Percentiles rank a stretch among this genome's conserved stretches.
Conservation (phyloP, 2,888 invertebrate species). For the Drosophila prostipennis region DNA sequence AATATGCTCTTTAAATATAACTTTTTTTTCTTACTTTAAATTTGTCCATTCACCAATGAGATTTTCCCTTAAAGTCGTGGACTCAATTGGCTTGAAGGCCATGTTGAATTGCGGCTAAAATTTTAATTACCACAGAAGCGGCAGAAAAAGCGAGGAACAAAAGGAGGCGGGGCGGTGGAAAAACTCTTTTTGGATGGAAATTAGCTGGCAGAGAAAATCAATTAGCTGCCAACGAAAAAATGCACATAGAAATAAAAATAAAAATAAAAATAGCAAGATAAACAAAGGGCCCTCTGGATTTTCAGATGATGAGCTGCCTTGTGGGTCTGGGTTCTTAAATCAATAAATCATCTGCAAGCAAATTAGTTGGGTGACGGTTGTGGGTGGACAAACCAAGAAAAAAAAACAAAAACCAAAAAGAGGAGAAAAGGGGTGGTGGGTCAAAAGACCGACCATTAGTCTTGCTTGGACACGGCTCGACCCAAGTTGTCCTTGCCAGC, state of each 20-base stretch:
- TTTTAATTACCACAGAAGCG: constrained; percentile 34
- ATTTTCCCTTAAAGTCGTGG: constrained; percentile 8
- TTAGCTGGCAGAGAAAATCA: constrained; percentile 65
- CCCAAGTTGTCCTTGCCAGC: constrained; percentile 39
- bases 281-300: constrained; percentile 52
- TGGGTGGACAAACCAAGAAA: neutral
- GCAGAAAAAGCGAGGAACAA: constrained; percentile 6
- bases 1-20: too few species aligned
- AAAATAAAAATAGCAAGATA: constrained; percentile 61
- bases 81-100: constrained; percentile 3
- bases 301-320: neutral
- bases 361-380: constrained; percentile 63
- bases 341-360: constrained; percentile 81
- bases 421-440: constrained; percentile 9
- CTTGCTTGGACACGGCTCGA: constrained; percentile 68
- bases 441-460: constrained; percentile 63
- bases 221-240: constrained; percentile 53
- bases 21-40: too few species aligned
- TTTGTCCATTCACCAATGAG: too few species aligned
- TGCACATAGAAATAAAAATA: constrained; percentile 29
- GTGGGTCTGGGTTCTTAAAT: constrained; percentile 61
- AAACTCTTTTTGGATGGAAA: constrained; percentile 65
- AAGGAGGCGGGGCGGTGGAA: constrained; percentile 34
- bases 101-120: constrained; percentile 20
- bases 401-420: neutral